Base-by-base conservation (phyloP, 2,888 invertebrate genomes). In the Orthonychiurus folsomi region DNA sequence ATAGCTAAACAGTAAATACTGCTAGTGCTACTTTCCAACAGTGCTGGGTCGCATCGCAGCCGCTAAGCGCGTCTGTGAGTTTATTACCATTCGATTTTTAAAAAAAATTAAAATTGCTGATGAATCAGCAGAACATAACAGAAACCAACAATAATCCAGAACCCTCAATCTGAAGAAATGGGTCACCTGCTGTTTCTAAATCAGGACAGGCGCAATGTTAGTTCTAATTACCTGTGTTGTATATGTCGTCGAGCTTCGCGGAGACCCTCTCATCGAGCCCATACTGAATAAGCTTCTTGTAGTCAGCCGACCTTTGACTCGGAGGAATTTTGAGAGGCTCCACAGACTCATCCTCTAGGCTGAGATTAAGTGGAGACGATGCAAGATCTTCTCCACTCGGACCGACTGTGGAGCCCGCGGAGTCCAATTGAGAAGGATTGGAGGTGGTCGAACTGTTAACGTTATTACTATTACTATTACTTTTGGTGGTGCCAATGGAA, bases 191-290 rank as follows among this genome's bases (percentile, higher is more conserved):
- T n/a, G n/a, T n/a, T n/a, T n/a, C n/a, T n/a, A n/a, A n/a, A n/a
- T n/a, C n/a, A n/a, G n/a, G n/a, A n/a, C n/a, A n/a, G n/a, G n/a
- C n/a, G n/a, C n/a, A n/a, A n/a, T n/a, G n/a, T n/a, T n/a, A n/a
- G n/a, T n/a, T n/a, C n/a, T n/a, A n/a, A 70, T 74, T 75, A 81
- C 82, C 95, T 81, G 93, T 93, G 85, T 91, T 90, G 83, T 94
- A 95, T 81, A 95, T 94, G 83, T 93, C 93, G 80, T 94, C 93
- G 78, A 95, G 85, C 84, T 94, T 94, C 76, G 86, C 88, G 76
- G 94, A 93, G 75, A 89, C 88, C 84, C 91, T 92, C 79, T 89
- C 87, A 81, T 93, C 91, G 79, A 95, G 86, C 80, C 95, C 95
- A 85, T 93, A 93, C 78, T 93, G 91, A 77, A 94, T 84, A 76